phyloP scores from a whole-genome alignment of 2,888 invertebrate genomes.

The Melieria omissa region DNA sequence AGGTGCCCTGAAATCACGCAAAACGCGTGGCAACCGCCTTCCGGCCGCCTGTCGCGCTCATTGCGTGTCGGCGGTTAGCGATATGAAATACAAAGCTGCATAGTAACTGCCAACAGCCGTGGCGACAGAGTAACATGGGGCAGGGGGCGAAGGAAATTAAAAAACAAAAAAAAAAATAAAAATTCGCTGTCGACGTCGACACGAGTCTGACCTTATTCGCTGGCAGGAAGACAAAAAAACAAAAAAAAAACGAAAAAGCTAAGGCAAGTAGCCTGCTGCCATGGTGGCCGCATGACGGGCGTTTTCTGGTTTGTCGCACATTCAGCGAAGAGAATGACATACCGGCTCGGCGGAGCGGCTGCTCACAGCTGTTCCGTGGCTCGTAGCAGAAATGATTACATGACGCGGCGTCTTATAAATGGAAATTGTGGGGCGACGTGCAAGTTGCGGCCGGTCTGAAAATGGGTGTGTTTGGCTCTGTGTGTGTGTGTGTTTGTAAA shows the following conservation, averaged over 20 bases:
- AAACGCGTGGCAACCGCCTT: conserved; percentile 19
- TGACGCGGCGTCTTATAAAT: too few relatives aligned
- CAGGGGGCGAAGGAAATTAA: not conserved
- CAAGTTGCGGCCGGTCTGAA: not conserved
- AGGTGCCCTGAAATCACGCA: conserved; percentile 8
- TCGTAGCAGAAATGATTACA: too few relatives aligned
- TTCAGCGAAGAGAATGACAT: too few relatives aligned
- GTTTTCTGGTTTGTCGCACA: too few relatives aligned
- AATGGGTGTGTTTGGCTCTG: not conserved
- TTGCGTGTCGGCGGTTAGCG: not conserved
- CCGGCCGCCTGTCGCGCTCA: not conserved
- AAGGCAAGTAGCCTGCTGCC: too few relatives aligned
- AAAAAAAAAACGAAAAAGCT: too few relatives aligned
- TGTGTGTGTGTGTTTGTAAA: not conserved
- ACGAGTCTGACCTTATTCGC: conserved; percentile 24
- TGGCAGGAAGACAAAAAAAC: not conserved
- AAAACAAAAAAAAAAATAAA: too few relatives aligned
- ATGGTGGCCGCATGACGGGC: too few relatives aligned
- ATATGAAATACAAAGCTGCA: not conserved
- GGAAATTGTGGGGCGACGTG: too few relatives aligned
- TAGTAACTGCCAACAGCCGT: not conserved
- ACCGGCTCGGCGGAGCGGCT: too few relatives aligned
- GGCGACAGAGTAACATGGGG: not conserved
- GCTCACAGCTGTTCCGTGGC: too few relatives aligned
- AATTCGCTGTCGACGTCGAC: not conserved